A percentile compares a stretch with the other conserved stretches of the same genome.
These are phyloP conservation scores for Smittia sp. DNA, from an alignment of 2,888 invertebrate genomes.

Conservation along the genomic window DNA sequence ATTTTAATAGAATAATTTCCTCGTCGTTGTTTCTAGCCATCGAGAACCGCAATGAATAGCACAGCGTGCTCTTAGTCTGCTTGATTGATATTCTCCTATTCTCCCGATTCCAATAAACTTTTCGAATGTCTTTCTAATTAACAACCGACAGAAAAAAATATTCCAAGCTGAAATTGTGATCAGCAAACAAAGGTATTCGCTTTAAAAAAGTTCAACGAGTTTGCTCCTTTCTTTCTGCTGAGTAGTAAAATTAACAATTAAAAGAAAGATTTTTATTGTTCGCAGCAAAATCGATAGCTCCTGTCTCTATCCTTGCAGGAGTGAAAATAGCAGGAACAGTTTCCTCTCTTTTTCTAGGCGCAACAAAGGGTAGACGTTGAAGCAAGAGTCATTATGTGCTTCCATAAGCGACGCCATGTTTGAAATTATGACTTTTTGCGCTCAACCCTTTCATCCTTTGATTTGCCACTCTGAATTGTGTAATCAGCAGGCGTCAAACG, in stretches of 20 bases:
- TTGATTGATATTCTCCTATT: slow-evolving; percentile 7
- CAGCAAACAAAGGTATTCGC: background rate
- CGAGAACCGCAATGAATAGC: background rate
- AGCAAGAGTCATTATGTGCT: slow-evolving; percentile 30
- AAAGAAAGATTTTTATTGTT: background rate
- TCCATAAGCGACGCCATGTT: slow-evolving; percentile 36
- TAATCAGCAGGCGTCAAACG: background rate
- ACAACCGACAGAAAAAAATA: slow-evolving; percentile 14
- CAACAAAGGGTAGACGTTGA: too few species aligned
- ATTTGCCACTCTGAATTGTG: background rate
- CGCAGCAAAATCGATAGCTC: background rate
- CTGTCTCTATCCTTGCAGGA: background rate
- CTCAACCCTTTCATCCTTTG: background rate
- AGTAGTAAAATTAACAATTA: slow-evolving; percentile 19
- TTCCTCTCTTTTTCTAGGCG: background rate
- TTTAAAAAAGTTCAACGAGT: background rate
- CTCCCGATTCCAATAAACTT: background rate
- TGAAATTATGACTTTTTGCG: background rate
- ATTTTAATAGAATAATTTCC: slow-evolving; percentile 36
- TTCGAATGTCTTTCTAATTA: slow-evolving; percentile 7
- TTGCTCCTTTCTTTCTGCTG: background rate
- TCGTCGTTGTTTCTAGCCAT: slow-evolving; percentile 1
- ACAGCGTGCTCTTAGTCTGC: background rate
- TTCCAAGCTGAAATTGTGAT: background rate
- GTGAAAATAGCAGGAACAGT: background rate